phyloP scores from a whole-genome alignment of 2,888 invertebrate species.

The Oligia strigilis region DNA sequence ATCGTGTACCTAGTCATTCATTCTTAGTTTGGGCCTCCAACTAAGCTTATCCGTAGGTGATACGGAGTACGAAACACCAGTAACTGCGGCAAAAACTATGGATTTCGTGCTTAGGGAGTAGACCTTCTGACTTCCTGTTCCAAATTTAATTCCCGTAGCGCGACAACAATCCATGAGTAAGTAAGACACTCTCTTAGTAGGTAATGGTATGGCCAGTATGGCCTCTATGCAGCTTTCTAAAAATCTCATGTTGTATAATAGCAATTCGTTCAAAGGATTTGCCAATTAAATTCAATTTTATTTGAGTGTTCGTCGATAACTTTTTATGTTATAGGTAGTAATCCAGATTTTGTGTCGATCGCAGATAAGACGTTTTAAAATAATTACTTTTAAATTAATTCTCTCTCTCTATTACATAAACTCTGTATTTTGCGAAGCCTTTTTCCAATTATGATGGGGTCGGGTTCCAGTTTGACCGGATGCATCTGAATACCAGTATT shows the following conservation, averaged over 20 bases:
- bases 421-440: background rate
- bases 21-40: too few relatives aligned
- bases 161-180: constrained; percentile 10
- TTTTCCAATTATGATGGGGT: background rate
- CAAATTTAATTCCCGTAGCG: constrained; percentile 3
- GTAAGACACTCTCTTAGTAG: background rate
- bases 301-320: constrained; percentile 14
- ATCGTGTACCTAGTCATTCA: background rate
- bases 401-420: constrained; percentile 6
- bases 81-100: background rate
- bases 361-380: background rate
- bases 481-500: constrained; percentile 4
- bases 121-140: constrained; percentile 3
- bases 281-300: constrained; percentile 16
- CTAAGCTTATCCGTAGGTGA: background rate
- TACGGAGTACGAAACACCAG: background rate
- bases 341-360: constrained; percentile 4
- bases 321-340: constrained; percentile 8
- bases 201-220: constrained; percentile 12
- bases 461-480: background rate
- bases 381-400: constrained; percentile 8
- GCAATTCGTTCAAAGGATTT: constrained; percentile 38
- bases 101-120: background rate
- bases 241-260: constrained; percentile 63
- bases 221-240: constrained; percentile 46